phyloP scores from a whole-genome alignment of 2,797 vertebrate genomes.

The Thunnus albacares region DNA sequence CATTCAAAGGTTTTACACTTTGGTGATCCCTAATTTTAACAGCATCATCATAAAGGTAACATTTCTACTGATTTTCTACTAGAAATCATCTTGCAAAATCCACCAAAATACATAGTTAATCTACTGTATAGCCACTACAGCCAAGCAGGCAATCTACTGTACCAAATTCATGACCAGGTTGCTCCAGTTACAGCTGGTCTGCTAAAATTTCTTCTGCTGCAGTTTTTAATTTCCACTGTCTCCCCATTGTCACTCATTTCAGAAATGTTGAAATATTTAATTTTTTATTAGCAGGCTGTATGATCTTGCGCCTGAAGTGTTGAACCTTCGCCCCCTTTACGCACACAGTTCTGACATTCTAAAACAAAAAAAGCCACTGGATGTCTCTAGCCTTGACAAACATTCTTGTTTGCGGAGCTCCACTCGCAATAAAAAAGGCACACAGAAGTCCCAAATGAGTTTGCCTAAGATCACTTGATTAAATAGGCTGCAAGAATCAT shows the following conservation, averaged over 20 bases:
- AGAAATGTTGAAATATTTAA: neutral
- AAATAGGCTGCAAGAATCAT: slow-evolving; percentile 28
- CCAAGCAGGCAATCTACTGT: slow-evolving; percentile 4
- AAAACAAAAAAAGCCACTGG: neutral
- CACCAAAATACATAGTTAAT: too few species aligned
- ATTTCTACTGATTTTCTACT: neutral
- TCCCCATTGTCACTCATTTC: neutral
- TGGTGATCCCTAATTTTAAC: too few species aligned
- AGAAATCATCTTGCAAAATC: neutral
- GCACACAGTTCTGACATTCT: slow-evolving; percentile 11
- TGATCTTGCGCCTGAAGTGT: neutral
- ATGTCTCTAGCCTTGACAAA: slow-evolving; percentile 22
- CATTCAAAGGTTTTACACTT: neutral
- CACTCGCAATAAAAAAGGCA: slow-evolving; percentile 24
- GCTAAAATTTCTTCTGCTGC: neutral
- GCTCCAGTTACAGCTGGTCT: neutral
- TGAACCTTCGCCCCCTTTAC: slow-evolving; percentile 11
- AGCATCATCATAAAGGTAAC: too few species aligned
- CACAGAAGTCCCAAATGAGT: slow-evolving; percentile 24
- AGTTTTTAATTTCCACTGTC: neutral
- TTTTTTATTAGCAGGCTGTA: neutral
- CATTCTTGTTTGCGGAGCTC: slow-evolving; percentile 25
- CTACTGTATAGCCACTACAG: neutral
- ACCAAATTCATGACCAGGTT: slow-evolving; percentile 11
- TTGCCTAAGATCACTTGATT: slow-evolving; percentile 39